Evolutionary conservation across 2,797 vertebrate genomes (phyloP), one percentile per base, ranked within the genome.

Genomic region (Chelidonichthys spinosus): DNA sequence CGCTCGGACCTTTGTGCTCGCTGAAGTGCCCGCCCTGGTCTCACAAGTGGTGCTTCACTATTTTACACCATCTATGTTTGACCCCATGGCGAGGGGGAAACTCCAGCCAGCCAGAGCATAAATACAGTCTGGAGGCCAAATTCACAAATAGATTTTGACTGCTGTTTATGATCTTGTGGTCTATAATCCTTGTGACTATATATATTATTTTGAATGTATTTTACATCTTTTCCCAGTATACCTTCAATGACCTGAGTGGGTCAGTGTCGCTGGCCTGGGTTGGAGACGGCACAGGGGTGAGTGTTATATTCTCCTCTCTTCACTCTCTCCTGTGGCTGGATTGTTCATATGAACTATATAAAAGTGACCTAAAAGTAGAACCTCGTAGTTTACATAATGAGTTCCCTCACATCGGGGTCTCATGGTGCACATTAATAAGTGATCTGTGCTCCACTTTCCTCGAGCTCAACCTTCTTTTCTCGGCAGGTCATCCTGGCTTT

Each of bases 191-290:
- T 25, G 25, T 25, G 25, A 17, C 18, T 69, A 33, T 33, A 32
- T n/a, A 3, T 60, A 9, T 52, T 25, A 35, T 11, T 33, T 42
- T 1, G 32, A 15, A 8, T 17, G 3, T 11, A 18, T 52, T 60
- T 46, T 25, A n/a, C 1, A 7, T 59, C 2, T 25, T 79, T 78
- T 63, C 61, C 63, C 85, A 98, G 97, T 93, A 92, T 46, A 81
- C 82, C 47, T 98, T 99, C 77, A 94, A 95, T 62, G 96, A 98
- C 87, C 93, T 97, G 82, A 96, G 97, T 81, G 96, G 96, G 75
- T 96, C 96, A 0, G 96, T 98, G 70, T 96, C 96, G 0, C 93
- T 99, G 77, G 97, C 97, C 83, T 99, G 97, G 97, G 95, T 98
- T 85, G 97, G 97, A 85, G 97, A 97, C 83, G 95, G 94, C 87